phyloP scores from a whole-genome alignment of 37 sponge, comb jelly and placozoan species.

The Hormiphora californensis region DNA sequence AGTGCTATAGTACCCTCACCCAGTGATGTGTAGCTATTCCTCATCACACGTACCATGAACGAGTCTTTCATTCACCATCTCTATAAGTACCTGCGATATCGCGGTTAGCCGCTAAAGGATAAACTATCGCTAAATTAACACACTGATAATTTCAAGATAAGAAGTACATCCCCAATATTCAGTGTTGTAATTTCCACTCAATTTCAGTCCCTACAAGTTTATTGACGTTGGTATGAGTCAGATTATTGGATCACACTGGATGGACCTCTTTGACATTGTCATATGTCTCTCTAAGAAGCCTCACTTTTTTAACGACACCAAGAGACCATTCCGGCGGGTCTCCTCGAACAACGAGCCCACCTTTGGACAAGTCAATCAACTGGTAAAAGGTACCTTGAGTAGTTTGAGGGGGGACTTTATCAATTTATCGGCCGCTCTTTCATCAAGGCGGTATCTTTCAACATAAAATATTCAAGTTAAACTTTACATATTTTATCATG shows the following conservation, averaged over 20 bases:
- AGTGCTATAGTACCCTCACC: no score
- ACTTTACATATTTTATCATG: no score
- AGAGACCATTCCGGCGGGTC: background rate
- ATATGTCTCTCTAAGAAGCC: slow-evolving; percentile 79
- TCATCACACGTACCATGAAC: no score
- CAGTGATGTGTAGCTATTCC: no score
- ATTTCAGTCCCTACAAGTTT: slow-evolving; percentile 47
- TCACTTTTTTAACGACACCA: slow-evolving; percentile 63
- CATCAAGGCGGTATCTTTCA: no score
- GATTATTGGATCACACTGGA: slow-evolving; percentile 72
- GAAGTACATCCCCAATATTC: background rate
- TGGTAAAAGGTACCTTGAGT: slow-evolving; percentile 20
- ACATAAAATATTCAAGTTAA: no score
- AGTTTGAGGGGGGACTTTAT: background rate
- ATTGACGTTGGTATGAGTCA: slow-evolving; percentile 72
- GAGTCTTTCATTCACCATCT: no score
- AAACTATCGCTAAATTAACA: background rate
- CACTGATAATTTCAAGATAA: background rate
- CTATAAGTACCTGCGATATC: no score
- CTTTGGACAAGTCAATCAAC: background rate
- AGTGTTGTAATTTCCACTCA: background rate
- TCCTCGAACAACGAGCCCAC: background rate
- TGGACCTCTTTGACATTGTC: slow-evolving; percentile 80
- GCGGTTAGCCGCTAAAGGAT: no score
- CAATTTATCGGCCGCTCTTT: no score